Evolutionary conservation across 2,113 vertebrate genomes (phyloP).

Genomic region (Macrotus californicus): DNA sequence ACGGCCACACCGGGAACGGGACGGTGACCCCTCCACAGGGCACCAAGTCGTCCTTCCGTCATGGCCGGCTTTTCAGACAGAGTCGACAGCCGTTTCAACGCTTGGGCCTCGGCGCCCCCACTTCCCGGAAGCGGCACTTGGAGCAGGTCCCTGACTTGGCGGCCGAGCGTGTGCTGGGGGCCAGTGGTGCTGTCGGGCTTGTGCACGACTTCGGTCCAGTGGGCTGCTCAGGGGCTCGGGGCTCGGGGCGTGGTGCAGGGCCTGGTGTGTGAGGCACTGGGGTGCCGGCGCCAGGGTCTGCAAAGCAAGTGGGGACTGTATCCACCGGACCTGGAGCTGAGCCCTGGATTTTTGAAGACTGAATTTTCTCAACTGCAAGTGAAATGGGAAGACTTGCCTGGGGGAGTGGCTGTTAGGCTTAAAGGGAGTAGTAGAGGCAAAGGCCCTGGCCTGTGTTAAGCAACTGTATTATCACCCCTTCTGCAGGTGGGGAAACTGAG

Average conservation of each 20-base stretch:
- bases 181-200: constrained; percentile 88
- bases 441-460: background rate
- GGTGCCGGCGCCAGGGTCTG: background rate
- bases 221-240: too few relatives aligned
- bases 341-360: background rate
- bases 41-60: constrained; percentile 86
- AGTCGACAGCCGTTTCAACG: constrained; percentile 91
- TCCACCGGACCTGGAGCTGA: background rate
- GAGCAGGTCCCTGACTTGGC: constrained; percentile 82
- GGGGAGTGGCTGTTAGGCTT: background rate
- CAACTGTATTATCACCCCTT: background rate
- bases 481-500: background rate
- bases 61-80: constrained; percentile 91
- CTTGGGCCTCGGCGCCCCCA: constrained; percentile 89
- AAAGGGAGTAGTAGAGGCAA: background rate
- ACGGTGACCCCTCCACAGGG: constrained; percentile 85
- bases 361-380: background rate
- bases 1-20: constrained; percentile 85
- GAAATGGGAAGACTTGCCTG: background rate
- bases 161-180: constrained; percentile 85
- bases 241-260: too few relatives aligned
- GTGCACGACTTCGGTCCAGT: constrained; percentile 90
- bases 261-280: background rate
- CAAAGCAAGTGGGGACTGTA: background rate
- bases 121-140: constrained; percentile 86